phyloP scores from a whole-genome alignment of 2,797 vertebrate species.

The Geotria australis region DNA sequence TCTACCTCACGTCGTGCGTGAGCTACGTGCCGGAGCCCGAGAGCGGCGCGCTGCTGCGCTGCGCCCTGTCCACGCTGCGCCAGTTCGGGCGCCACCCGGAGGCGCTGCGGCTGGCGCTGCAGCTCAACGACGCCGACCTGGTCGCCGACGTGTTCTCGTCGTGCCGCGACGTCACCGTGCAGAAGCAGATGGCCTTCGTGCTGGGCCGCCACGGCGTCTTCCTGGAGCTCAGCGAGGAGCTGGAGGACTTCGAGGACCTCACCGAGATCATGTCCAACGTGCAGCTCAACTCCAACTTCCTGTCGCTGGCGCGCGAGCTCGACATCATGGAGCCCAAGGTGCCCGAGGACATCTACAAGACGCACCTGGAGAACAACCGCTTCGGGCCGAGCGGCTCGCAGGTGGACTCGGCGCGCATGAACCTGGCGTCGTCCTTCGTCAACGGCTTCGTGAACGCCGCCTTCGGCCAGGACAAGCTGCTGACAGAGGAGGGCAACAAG shows the following conservation, averaged over 20 bases:
- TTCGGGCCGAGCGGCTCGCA: conserved; percentile 85
- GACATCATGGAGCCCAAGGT: conserved; percentile 99
- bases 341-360: conserved; percentile 96
- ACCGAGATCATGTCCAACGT: conserved; percentile 98
- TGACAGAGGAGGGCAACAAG: conserved; percentile 92
- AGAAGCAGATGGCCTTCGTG: conserved; percentile 98
- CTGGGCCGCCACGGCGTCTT: conserved; percentile 83
- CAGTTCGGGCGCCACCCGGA: conserved; percentile 84
- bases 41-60: conserved; percentile 66
- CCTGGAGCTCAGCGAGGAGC: conserved; percentile 78
- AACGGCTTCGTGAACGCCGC: conserved; percentile 93
- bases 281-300: conserved; percentile 92
- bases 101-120: conserved; percentile 70
- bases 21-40: conserved; percentile 90
- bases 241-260: conserved; percentile 82
- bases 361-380: conserved; percentile 93
- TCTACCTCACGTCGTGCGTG: conserved; percentile 94
- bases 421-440: conserved; percentile 89
- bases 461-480: conserved; percentile 84
- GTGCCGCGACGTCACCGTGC: conserved; percentile 85
- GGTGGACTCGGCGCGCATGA: conserved; percentile 93
- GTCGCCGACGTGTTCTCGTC: conserved; percentile 96
- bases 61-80: conserved; percentile 67
- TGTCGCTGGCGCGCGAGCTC: conserved; percentile 80
- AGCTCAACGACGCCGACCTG: conserved; percentile 82